These are phyloP conservation scores for Spodoptera litura DNA, from an alignment of 1,140 invertebrate species.

Conservation along the genomic window DNA sequence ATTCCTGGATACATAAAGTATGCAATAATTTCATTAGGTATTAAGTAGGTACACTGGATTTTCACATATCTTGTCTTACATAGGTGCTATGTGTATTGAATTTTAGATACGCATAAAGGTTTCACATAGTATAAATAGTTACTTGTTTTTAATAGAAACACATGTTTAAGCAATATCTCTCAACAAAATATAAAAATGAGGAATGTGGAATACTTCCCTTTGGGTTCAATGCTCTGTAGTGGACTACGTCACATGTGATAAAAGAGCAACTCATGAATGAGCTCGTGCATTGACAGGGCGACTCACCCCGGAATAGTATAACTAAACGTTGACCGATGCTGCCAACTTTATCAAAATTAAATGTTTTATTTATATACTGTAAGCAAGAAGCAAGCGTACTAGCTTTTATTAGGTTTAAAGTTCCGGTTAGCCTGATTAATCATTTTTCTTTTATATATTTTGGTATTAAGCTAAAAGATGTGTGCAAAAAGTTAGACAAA, in stretches of 20 bases:
- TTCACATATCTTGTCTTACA: no score
- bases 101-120: no score
- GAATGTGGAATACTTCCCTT: slow-evolving; percentile 78
- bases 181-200: slow-evolving; percentile 72
- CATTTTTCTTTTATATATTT: no score
- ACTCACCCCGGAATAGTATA: slow-evolving; percentile 73
- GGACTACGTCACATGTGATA: slow-evolving; percentile 76
- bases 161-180: slow-evolving; percentile 53
- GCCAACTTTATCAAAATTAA: slow-evolving; percentile 48
- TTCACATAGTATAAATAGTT: no score
- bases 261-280: slow-evolving; percentile 76
- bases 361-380: slow-evolving; percentile 47
- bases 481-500: no score
- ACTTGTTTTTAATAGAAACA: not conserved
- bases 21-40: no score
- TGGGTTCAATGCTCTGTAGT: slow-evolving; percentile 80
- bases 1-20: no score
- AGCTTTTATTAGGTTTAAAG: not conserved
- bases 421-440: no score
- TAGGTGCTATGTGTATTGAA: no score
- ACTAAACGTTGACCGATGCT: slow-evolving; percentile 51
- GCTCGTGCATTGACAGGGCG: slow-evolving; percentile 76
- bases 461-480: no score
- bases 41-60: no score
- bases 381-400: not conserved